phyloP scores from a whole-genome alignment of 2,888 invertebrate genomes.

The Caenorhabditis wallacei region DNA sequence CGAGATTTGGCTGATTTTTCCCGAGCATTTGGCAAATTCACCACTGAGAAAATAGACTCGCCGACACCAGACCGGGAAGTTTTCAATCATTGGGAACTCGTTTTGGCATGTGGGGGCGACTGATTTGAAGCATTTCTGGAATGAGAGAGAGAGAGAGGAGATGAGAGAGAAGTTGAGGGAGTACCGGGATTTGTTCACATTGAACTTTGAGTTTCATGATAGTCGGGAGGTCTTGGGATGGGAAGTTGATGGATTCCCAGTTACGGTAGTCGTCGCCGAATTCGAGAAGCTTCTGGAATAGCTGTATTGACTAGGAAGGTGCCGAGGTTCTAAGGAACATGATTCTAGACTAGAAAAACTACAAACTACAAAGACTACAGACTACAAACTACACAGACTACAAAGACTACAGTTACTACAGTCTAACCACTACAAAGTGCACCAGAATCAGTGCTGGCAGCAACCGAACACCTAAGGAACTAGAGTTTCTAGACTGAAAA shows the following conservation, averaged over 20 bases:
- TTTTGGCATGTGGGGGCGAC: neutral
- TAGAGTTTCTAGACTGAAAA: too few relatives aligned
- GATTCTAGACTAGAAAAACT: too few relatives aligned
- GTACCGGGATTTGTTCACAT: constrained; percentile 22
- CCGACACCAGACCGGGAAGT: constrained; percentile 22
- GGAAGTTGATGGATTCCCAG: constrained; percentile 25
- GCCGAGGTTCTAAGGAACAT: too few relatives aligned
- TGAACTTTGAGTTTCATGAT: constrained; percentile 5
- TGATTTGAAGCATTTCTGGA: constrained; percentile 7
- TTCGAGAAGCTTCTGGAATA: constrained; percentile 6
- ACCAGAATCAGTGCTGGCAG: too few relatives aligned
- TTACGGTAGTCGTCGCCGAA: constrained; percentile 18
- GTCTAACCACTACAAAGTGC: too few relatives aligned
- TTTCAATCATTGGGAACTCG: neutral
- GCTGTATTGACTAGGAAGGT: too few relatives aligned
- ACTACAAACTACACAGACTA: too few relatives aligned
- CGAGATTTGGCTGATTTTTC: constrained; percentile 25
- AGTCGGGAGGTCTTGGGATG: neutral
- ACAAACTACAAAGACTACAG: too few relatives aligned
- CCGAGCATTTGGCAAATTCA: constrained; percentile 20
- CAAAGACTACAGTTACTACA: too few relatives aligned
- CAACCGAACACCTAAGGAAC: too few relatives aligned
- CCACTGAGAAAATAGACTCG: constrained; percentile 31
- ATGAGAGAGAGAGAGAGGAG: neutral
- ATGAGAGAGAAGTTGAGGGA: neutral